Conservation (phyloP, 2,113 vertebrate genomes). For the Neomonachus schauinslandi region DNA sequence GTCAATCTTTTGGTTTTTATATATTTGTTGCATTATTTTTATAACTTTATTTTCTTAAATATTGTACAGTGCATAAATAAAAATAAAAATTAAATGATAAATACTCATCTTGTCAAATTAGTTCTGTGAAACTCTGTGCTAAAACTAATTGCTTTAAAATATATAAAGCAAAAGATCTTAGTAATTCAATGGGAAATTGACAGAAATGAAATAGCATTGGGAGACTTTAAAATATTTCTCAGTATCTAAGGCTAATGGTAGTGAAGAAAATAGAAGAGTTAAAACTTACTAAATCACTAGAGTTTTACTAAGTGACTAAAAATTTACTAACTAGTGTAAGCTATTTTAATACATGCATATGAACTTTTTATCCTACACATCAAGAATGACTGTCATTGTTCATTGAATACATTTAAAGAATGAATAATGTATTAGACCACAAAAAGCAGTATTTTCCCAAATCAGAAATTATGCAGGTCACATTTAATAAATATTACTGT, state of each 20-base stretch:
- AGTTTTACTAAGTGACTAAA: neutral
- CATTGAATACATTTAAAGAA: neutral
- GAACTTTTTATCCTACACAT: neutral
- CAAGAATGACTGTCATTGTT: neutral
- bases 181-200: neutral
- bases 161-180: neutral
- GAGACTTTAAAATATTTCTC: neutral
- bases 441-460: neutral
- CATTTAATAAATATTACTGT: neutral
- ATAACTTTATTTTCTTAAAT: neutral
- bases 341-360: neutral
- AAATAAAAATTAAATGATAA: neutral
- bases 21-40: neutral
- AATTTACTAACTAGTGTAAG: neutral
- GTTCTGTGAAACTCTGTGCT: neutral
- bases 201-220: neutral
- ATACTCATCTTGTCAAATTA: neutral
- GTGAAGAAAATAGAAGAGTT: neutral
- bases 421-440: neutral
- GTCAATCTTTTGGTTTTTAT: constrained; percentile 12
- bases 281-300: neutral
- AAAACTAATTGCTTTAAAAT: neutral
- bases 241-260: neutral
- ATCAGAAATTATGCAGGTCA: neutral
- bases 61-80: neutral